phyloP scores from a whole-genome alignment of 1,140 invertebrate genomes.

The Epicauta chinensis region DNA sequence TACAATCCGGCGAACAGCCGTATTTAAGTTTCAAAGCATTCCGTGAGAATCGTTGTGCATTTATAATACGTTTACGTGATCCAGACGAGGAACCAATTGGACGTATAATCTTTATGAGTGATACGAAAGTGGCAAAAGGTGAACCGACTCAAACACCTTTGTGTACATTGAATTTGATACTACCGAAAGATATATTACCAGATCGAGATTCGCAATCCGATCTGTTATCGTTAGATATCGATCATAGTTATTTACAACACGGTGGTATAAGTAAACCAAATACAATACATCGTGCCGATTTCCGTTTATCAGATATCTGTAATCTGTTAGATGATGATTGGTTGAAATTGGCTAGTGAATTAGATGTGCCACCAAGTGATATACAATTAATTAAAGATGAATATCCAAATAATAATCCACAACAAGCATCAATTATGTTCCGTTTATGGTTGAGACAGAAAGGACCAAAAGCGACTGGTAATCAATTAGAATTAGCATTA shows the following conservation, averaged over 20 bases:
- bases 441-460: conserved; percentile 60
- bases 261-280: conserved; percentile 55
- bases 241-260: conserved; percentile 57
- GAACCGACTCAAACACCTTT: conserved; percentile 80
- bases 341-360: conserved; percentile 60
- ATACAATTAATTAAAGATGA: conserved; percentile 66
- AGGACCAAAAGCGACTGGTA: conserved; percentile 62
- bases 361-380: conserved; percentile 64
- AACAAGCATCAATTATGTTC: conserved; percentile 71
- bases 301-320: conserved; percentile 71
- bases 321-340: conserved; percentile 71
- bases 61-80: conserved; percentile 81
- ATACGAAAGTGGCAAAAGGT: conserved; percentile 78
- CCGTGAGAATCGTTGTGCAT: conserved; percentile 90
- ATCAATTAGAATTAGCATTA: conserved; percentile 67
- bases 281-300: conserved; percentile 66
- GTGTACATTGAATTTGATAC: conserved; percentile 82
- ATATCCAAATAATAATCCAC: conserved; percentile 59
- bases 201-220: conserved; percentile 67
- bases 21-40: conserved; percentile 83
- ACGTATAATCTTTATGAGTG: conserved; percentile 90
- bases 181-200: conserved; percentile 71
- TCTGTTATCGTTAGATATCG: conserved; percentile 58
- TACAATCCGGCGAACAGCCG: conserved; percentile 90
- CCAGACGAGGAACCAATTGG: conserved; percentile 75